These are phyloP conservation scores for Vanessa cardui DNA, from an alignment of 2,888 invertebrate species.

Conservation along the genomic window DNA sequence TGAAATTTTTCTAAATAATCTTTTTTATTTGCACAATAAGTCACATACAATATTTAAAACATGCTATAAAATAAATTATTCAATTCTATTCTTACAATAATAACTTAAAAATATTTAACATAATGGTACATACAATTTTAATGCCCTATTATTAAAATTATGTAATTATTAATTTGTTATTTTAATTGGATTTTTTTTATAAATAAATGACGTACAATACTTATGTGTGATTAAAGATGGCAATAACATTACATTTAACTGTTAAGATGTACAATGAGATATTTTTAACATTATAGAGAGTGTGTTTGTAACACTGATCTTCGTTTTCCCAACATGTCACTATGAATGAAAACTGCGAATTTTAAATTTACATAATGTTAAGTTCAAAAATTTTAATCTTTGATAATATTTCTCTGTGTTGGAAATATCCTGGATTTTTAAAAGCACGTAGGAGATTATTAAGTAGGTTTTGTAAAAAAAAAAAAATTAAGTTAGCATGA, in stretches of 20 bases:
- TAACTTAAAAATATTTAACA: too few relatives aligned
- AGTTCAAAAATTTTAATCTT: conserved; percentile 2
- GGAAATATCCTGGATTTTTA: conserved; percentile 45
- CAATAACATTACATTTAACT: conserved; percentile 30
- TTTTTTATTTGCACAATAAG: conserved; percentile 1
- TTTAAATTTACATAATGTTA: not conserved
- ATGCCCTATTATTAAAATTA: not conserved
- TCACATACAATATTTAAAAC: conserved; percentile 1
- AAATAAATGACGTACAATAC: not conserved
- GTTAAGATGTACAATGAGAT: conserved; percentile 40
- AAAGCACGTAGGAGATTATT: conserved; percentile 54
- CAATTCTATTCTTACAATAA: too few relatives aligned
- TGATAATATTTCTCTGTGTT: conserved; percentile 29
- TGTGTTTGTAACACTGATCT: conserved; percentile 47
- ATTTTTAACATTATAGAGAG: conserved; percentile 32
- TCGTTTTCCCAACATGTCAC: conserved; percentile 42
- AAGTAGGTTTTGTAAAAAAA: conserved; percentile 55
- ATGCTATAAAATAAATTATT: too few relatives aligned
- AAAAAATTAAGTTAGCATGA: conserved; percentile 70
- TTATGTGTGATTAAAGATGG: conserved; percentile 20
- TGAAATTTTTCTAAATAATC: not conserved
- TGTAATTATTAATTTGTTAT: not conserved
- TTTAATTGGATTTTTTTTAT: not conserved
- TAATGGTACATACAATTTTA: too few relatives aligned
- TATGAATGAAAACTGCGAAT: conserved; percentile 14